A percentile compares a stretch with the other conserved stretches of the same genome.
Evolutionary conservation across 2,797 vertebrate species (phyloP).

Genomic region (Xenentodon cancila): DNA sequence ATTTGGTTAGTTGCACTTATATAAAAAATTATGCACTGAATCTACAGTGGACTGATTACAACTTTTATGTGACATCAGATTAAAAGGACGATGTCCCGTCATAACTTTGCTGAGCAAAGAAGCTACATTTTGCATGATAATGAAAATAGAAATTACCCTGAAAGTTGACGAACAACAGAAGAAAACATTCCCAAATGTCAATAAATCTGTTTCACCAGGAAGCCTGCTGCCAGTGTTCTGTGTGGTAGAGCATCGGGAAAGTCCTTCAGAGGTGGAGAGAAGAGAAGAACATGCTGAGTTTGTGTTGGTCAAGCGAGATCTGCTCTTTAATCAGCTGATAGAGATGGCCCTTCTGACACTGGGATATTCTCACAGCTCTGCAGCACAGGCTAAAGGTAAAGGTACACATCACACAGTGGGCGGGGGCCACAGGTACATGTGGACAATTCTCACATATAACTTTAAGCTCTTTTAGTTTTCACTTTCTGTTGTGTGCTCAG

Average conservation of each 20-base stretch:
- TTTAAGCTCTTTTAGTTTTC: not conserved
- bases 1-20: no score
- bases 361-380: conserved; percentile 96
- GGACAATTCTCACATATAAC: no score
- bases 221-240: conserved; percentile 97
- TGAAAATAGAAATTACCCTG: not conserved
- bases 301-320: conserved; percentile 94
- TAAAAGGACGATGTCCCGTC: not conserved
- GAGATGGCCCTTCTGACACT: conserved; percentile 95
- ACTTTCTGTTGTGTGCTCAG: conserved; percentile 65
- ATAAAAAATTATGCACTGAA: no score
- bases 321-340: conserved; percentile 97
- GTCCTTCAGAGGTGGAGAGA: conserved; percentile 85
- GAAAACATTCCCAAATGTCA: conserved; percentile 2
- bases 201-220: conserved; percentile 74
- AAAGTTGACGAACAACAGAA: not conserved
- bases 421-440: not conserved
- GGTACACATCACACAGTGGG: conserved; percentile 71
- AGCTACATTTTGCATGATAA: no score
- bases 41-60: no score
- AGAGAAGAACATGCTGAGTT: conserved; percentile 95
- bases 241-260: conserved; percentile 94
- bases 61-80: no score
- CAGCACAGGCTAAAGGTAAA: conserved; percentile 96
- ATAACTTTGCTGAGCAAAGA: not conserved